phyloP scores from a whole-genome alignment of 2,797 vertebrate species.

The Brachyalestes nurse region DNA sequence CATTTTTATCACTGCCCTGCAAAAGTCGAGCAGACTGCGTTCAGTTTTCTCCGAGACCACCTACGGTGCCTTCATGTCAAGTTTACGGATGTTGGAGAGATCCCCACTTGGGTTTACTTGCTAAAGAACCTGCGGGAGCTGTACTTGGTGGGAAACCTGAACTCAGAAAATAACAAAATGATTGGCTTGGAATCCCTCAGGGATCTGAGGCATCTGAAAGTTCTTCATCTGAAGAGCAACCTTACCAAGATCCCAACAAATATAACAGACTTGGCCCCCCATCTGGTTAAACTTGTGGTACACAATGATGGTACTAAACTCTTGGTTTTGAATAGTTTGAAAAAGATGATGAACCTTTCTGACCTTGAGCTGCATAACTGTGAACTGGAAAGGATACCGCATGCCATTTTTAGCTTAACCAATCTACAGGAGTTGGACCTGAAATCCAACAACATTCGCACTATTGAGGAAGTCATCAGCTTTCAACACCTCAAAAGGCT shows the following conservation, averaged over 20 bases:
- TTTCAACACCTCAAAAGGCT: slow-evolving; percentile 98
- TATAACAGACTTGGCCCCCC: slow-evolving; percentile 94
- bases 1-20: slow-evolving; percentile 97
- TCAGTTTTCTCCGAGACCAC: slow-evolving; percentile 97
- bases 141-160: slow-evolving; percentile 94
- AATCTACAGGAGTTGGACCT: slow-evolving; percentile 97
- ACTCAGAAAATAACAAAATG: slow-evolving; percentile 99
- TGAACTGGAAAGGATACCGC: slow-evolving; percentile 96
- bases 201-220: slow-evolving; percentile 93
- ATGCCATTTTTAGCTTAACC: slow-evolving; percentile 96
- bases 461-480: slow-evolving; percentile 98
- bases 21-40: slow-evolving; percentile 97
- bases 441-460: slow-evolving; percentile 96
- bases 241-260: slow-evolving; percentile 98
- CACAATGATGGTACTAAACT: slow-evolving; percentile 98
- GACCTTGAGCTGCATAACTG: slow-evolving; percentile 96
- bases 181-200: slow-evolving; percentile 96
- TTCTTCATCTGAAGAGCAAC: slow-evolving; percentile 96
- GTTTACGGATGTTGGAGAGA: slow-evolving; percentile 97
- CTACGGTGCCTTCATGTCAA: slow-evolving; percentile 98
- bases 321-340: slow-evolving; percentile 94
- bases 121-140: slow-evolving; percentile 93
- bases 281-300: slow-evolving; percentile 92
- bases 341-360: slow-evolving; percentile 97
- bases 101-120: slow-evolving; percentile 96